These are phyloP conservation scores for Seriola dumerili DNA, from an alignment of 2,113 vertebrate genomes.

Conservation along the genomic window DNA sequence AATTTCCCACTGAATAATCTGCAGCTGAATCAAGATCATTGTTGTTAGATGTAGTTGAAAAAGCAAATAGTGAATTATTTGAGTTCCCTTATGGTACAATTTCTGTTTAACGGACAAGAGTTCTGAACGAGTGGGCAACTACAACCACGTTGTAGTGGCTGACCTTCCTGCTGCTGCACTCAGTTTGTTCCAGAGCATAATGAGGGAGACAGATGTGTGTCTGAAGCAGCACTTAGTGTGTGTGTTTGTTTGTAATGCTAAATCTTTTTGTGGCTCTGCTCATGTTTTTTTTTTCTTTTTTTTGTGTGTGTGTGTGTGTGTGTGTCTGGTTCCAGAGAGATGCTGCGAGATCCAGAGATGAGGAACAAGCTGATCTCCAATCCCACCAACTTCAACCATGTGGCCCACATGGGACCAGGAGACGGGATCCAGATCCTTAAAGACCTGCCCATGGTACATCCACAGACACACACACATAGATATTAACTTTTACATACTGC, in stretches of 20 bases:
- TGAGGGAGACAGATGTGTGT: no score
- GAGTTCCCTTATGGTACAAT: no score
- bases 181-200: no score
- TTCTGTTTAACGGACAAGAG: no score
- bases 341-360: slow-evolving; percentile 99
- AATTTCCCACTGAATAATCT: no score
- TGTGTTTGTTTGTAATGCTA: background rate
- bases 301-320: background rate
- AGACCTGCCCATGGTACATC: slow-evolving; percentile 95
- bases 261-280: background rate
- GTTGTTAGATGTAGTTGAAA: no score
- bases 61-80: no score
- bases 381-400: slow-evolving; percentile 99
- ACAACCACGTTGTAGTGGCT: no score
- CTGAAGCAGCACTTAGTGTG: no score
- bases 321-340: slow-evolving; percentile 89
- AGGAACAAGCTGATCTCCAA: slow-evolving; percentile 99
- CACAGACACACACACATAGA: background rate
- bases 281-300: no score
- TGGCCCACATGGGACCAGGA: slow-evolving; percentile 99
- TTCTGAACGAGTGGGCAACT: no score
- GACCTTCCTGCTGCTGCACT: background rate
- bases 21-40: no score
- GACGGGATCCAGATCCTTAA: slow-evolving; percentile 99
- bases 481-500: background rate